Evolutionary conservation across 1,140 invertebrate genomes (phyloP).

Genomic region (Camponotus floridanus): DNA sequence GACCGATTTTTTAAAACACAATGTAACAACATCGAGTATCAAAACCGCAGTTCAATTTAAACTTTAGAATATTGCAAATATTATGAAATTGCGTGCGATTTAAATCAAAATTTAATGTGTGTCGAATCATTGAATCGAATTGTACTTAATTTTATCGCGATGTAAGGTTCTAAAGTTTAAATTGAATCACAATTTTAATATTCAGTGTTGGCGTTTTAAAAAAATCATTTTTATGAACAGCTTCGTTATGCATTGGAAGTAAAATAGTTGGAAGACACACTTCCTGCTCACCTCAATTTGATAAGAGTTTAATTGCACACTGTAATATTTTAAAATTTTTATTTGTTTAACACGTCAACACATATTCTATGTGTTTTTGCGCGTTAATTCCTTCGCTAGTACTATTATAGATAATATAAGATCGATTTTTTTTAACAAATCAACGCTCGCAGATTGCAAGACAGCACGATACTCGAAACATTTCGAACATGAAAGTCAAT

Average conservation of each 20-base stretch:
- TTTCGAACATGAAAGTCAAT: constrained; percentile 55
- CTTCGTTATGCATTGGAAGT: neutral
- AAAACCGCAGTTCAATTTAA: neutral
- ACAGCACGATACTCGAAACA: constrained; percentile 15
- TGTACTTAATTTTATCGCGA: neutral
- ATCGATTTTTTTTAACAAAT: constrained; percentile 29
- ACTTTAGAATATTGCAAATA: neutral
- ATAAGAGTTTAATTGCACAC: constrained; percentile 11
- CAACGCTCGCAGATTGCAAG: constrained; percentile 22
- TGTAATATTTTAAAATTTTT: constrained; percentile 9
- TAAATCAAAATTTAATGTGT: neutral
- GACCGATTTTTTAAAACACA: constrained; percentile 7
- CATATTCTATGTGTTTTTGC: neutral
- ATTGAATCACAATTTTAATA: neutral
- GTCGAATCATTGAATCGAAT: neutral
- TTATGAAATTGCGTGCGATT: neutral
- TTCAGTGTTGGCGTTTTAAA: neutral
- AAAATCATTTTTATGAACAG: neutral
- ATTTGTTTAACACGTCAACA: neutral
- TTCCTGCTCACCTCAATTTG: neutral
- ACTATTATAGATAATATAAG: neutral
- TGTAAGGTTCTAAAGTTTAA: neutral
- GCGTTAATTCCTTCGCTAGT: neutral
- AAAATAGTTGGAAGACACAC: constrained; percentile 4
- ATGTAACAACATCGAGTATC: neutral